Conservation (phyloP, 1,140 invertebrate species). For the Drosophila paulistorum region DNA sequence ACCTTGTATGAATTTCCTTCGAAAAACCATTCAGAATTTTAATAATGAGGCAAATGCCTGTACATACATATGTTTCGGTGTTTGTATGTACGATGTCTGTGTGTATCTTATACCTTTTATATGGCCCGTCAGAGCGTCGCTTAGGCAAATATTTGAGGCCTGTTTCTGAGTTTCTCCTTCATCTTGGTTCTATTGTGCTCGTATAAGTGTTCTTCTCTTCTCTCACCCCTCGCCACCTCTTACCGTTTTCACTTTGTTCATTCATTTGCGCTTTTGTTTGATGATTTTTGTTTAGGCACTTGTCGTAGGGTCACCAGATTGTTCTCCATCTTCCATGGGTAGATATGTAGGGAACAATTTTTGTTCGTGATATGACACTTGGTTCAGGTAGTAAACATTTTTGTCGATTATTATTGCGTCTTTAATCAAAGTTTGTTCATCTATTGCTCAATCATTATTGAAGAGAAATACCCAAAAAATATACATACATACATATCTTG, state of each 20-base stretch:
- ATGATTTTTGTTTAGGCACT: conserved; percentile 60
- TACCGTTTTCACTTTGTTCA: conserved; percentile 32
- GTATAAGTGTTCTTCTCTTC: neutral
- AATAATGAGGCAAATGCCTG: conserved; percentile 6
- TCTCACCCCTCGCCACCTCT: neutral
- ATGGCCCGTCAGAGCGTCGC: conserved; percentile 22
- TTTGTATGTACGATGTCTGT: neutral
- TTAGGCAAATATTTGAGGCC: conserved; percentile 57
- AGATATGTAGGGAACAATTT: conserved; percentile 11
- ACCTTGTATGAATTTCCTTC: conserved; percentile 16
- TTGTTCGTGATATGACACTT: conserved; percentile 9
- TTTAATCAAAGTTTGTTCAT: conserved; percentile 23
- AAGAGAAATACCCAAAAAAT: conserved; percentile 15
- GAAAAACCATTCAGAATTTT: conserved; percentile 17
- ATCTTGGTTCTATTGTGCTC: conserved; percentile 6
- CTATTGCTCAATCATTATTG: neutral
- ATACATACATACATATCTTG: neutral
- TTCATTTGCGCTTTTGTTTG: conserved; percentile 75
- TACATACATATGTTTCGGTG: neutral
- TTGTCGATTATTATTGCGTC: conserved; percentile 32
- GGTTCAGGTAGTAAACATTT: conserved; percentile 8
- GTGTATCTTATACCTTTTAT: conserved; percentile 31
- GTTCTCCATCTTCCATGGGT: conserved; percentile 14
- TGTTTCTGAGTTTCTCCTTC: conserved; percentile 30
- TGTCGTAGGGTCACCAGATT: conserved; percentile 35